Base-by-base conservation (phyloP, 2,888 invertebrate genomes). In the Drosophila diplacantha region DNA sequence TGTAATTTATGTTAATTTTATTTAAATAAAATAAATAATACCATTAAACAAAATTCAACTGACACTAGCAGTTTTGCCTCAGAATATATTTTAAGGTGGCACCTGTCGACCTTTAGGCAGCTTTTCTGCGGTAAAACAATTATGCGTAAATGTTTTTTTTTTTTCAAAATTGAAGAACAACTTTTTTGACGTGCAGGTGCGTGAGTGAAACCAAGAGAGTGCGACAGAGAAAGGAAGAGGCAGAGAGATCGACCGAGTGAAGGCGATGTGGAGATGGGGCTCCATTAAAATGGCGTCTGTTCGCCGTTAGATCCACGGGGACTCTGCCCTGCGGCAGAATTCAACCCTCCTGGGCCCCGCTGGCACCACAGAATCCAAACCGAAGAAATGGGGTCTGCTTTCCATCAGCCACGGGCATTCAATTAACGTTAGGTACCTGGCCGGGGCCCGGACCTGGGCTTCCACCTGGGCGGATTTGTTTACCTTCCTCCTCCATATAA, bases 371-470 rank as follows among this genome's bases (percentile, higher is more conserved):
- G 9, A 38, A 61, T 31, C 37, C 12, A 22, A 37, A 12, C n/a
- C 26, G 7, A 24, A 44, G 22, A 38, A 20, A 12, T 6, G 35
- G 26, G 41, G 44, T 80, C 78, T 78, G 78, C 51, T 80, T 82
- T 78, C 71, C 82, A 80, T 78, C 82, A 82, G 70, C 74, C 74
- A 69, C 78, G 82, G 74, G 63, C 71, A 47, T 72, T 72, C 62
- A 76, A 80, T 78, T 76, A 81, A 69, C 70, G 53, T 66, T 65
- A 68, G 75, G 71, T 69, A 70, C 50, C 44, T 66, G 56, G 69
- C 11, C 32, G 39, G 35, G 46, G 35, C 24, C 20, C 20, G 35
- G 26, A 14, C 53, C 8, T 22, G 11, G 11, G 20, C 44, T n/a
- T 16, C 34, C 39, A 44, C 20, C 34, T 32, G 20, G 5, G 14